Evolutionary conservation across 1,140 invertebrate species (phyloP), one percentile per base, ranked within the genome.

Genomic region (Zophobas atratus): DNA sequence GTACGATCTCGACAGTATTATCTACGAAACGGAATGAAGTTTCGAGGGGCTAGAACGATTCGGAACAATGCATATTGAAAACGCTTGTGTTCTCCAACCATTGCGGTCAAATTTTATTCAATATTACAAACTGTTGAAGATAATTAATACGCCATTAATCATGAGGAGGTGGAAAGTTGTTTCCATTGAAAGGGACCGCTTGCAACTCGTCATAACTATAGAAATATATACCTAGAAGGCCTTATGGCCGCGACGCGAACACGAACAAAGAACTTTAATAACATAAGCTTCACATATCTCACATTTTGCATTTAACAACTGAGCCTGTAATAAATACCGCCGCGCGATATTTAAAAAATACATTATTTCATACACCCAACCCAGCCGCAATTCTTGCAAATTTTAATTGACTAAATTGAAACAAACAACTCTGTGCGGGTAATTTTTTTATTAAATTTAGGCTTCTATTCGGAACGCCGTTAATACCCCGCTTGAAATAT

Each of bases 291-390:
- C 60, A 67, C 60, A 67, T 67, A 67, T 67, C 60, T 67, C 60
- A 67, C 60, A 67, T 67, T 67, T 67, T 67, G 60, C 39, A 67
- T 67, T 67, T 67, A 67, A 67, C 60, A 67, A 67, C 60, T 67
- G 39, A 20, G 60, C 60, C 60, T 67, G 60, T 67, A 67, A 67
- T 67, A 67, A 67, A 67, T 67, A 67, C 39, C 60, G 39, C 2
- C n/a, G 20, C n/a, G 20, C 60, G 1, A 43, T 67, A 67, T 67
- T 43, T 41, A 33, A 43, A 67, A 67, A 43, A 67, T 67, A 48
- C 39, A 63, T 63, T 33, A 63, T 67, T 67, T 43, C 60, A 39
- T 39, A 8, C n/a, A 33, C 60, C 20, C 39, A 43, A 20, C 60
- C 20, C 39, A 43, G 39, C 60, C 8, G 33, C 39, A 67, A 36